phyloP scores from a whole-genome alignment of 2,888 invertebrate species.

The Galerucella calmariensis region DNA sequence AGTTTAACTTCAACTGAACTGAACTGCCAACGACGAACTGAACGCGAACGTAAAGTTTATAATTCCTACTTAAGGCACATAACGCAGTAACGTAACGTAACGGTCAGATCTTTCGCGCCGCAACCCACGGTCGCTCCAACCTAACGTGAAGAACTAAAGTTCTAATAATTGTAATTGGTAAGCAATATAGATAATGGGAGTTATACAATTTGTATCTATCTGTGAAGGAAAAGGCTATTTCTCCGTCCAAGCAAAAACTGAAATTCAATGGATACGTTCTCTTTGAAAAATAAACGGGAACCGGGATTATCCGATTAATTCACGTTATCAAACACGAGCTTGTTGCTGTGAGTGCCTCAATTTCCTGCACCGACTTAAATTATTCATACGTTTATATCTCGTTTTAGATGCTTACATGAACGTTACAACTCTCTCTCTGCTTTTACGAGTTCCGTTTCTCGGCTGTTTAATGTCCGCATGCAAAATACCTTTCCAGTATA shows the following conservation, averaged over 20 bases:
- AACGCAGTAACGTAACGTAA: no score
- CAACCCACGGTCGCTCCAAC: no score
- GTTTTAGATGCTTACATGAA: slow-evolving; percentile 55
- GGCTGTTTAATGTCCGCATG: slow-evolving; percentile 30
- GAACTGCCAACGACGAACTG: no score
- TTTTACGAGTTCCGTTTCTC: slow-evolving; percentile 31
- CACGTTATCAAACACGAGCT: slow-evolving; percentile 51
- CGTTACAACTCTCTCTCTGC: slow-evolving; percentile 49
- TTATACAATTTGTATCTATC: neutral
- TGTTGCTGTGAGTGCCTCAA: slow-evolving; percentile 50
- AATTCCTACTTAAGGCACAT: no score
- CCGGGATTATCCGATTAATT: slow-evolving; percentile 52
- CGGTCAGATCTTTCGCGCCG: no score
- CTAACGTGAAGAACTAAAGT: no score
- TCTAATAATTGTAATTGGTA: neutral
- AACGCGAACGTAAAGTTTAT: no score
- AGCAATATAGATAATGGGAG: neutral
- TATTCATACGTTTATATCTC: slow-evolving; percentile 60
- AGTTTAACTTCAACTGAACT: no score
- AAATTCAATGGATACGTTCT: slow-evolving; percentile 11
- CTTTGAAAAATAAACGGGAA: slow-evolving; percentile 45
- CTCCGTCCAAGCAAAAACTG: neutral
- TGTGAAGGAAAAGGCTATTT: neutral
- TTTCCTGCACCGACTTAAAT: slow-evolving; percentile 55
- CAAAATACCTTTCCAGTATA: slow-evolving; percentile 25